phyloP scores from a whole-genome alignment of 2,113 vertebrate genomes.

The Sander vitreus region DNA sequence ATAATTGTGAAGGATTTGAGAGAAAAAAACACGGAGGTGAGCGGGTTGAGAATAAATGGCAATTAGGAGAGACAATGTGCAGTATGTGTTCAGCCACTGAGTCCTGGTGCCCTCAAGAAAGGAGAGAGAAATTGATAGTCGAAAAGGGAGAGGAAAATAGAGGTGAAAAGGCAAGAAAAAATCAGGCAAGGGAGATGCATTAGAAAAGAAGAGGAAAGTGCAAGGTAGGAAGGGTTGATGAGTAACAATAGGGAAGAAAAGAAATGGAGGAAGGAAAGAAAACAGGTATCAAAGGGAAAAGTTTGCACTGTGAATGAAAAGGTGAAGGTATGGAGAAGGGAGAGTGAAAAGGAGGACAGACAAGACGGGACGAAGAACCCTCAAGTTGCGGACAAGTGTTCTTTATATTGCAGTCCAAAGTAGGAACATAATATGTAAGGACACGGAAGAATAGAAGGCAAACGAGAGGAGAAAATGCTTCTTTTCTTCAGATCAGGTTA shows the following conservation, averaged over 20 bases:
- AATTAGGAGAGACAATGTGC: constrained; percentile 17
- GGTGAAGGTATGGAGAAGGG: neutral
- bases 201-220: neutral
- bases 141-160: neutral
- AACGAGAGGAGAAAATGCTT: neutral
- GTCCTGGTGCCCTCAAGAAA: constrained; percentile 14
- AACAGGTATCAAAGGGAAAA: neutral
- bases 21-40: neutral
- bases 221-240: neutral
- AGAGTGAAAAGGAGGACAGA: neutral
- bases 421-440: neutral
- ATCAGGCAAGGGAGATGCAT: neutral
- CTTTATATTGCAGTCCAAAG: neutral
- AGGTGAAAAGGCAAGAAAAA: neutral
- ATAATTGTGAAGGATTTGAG: neutral
- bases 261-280: neutral
- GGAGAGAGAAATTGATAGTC: neutral
- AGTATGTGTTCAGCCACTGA: neutral
- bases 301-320: neutral
- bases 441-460: neutral
- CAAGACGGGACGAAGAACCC: neutral
- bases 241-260: neutral
- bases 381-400: constrained; percentile 1
- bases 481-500: constrained; percentile 20
- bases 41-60: neutral